These are phyloP conservation scores for Aleiodes sp. DNA, from an alignment of 1,140 invertebrate species.

Conservation along the genomic window DNA sequence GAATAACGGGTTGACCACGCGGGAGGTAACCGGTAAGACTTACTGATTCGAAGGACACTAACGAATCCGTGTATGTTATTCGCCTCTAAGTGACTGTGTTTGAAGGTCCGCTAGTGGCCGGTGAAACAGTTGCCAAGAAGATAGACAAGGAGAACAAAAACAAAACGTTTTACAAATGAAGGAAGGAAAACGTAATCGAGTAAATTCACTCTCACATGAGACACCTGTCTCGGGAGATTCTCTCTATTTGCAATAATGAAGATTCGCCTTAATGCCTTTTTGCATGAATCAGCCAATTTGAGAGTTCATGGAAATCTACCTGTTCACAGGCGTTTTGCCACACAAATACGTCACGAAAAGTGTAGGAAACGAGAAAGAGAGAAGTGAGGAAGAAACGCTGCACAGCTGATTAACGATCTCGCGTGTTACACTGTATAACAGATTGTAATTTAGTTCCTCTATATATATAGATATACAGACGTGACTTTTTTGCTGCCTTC, in stretches of 20 bases:
- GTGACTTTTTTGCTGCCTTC: slow-evolving; percentile 26
- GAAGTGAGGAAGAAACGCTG: neutral
- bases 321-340: slow-evolving; percentile 15
- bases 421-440: slow-evolving; percentile 29
- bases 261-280: neutral
- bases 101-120: slow-evolving; percentile 2
- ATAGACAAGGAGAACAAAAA: slow-evolving; percentile 8
- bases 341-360: slow-evolving; percentile 16
- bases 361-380: neutral
- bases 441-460: slow-evolving; percentile 32
- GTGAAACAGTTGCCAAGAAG: neutral
- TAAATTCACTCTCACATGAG: neutral
- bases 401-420: slow-evolving; percentile 33
- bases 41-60: slow-evolving; percentile 21
- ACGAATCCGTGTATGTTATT: slow-evolving; percentile 21
- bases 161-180: too few species aligned
- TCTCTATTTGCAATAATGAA: neutral
- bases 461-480: neutral
- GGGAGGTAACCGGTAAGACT: slow-evolving; percentile 24
- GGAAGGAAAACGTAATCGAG: neutral
- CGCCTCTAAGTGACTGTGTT: neutral
- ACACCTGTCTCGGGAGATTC: neutral
- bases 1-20: slow-evolving; percentile 34
- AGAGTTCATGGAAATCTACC: slow-evolving; percentile 27
- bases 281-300: slow-evolving; percentile 20